Evolutionary conservation across 2,797 vertebrate species (phyloP), one percentile per base, ranked within the genome.

Genomic region (Falco berigora): DNA sequence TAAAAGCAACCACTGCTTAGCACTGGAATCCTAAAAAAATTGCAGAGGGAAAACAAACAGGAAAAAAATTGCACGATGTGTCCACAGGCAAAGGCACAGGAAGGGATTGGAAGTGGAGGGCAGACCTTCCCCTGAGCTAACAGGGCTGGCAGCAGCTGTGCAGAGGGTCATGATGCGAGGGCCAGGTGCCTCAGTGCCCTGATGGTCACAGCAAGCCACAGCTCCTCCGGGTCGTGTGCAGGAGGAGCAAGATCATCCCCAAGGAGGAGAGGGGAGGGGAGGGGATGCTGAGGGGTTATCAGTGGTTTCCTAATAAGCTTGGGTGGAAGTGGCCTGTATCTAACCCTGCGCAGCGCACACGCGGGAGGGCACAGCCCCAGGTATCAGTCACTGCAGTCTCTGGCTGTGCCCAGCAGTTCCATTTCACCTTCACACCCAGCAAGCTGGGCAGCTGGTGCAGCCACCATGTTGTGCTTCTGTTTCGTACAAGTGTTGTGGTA

Each of bases 1-100:
- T 94, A 87, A 96, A 94, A 89, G 22, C 58, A 75, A 59, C 28
- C 6, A 9, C 46, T 89, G 50, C 58, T 95, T 94, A 86, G 59
- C 30, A 52, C 40, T 74, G 23, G 46, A 74, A 88, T 94, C 76
- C 69, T 76, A n/a, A 91, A 94, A 90, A 80, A 53, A 46, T 62
- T 58, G 27, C 40, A 46, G 28, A 84, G 38, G 21, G 9, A 92
- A 95, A 90, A 69, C 32, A 94, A 89, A 36, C 15, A 14, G 55
- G 30, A 30, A 52, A 46, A 90, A 90, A 81, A 66, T 11, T 53
- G 10, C 8, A 38, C 18, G 8, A 0, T 36, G 19, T 55, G 40
- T 81, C 47, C 38, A 40, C 46, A 36, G 64, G 64, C 53, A 73
- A 80, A 88, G 32, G 18, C 56, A 66, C 7, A 24, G 25, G 50